Conservation (phyloP, 2,113 vertebrate species). For the Fukomys damarensis region DNA sequence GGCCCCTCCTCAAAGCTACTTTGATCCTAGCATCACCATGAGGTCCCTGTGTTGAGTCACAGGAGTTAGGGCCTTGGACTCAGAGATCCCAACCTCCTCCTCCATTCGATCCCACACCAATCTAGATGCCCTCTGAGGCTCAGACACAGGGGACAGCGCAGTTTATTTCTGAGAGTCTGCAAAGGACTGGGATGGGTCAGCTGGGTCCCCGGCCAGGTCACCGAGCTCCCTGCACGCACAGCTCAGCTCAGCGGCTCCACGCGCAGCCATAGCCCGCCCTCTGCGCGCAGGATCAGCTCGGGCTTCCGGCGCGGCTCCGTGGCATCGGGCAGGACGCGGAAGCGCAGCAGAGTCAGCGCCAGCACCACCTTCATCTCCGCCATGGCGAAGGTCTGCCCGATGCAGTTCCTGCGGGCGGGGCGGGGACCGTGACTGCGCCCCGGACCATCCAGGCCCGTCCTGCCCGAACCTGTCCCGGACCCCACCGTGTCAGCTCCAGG, state of each 20-base stretch:
- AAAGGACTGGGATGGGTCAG: background rate
- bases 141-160: background rate
- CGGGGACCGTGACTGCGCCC: background rate
- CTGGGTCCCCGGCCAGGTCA: background rate
- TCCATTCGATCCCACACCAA: background rate
- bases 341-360: constrained; percentile 88
- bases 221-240: constrained; percentile 82
- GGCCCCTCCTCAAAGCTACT: background rate
- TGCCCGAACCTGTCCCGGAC: background rate
- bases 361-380: constrained; percentile 89
- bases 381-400: constrained; percentile 94
- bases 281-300: background rate
- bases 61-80: background rate
- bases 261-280: background rate
- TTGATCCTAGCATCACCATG: background rate
- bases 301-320: background rate
- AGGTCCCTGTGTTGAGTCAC: too few relatives aligned
- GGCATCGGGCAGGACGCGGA: constrained; percentile 82
- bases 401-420: constrained; percentile 89
- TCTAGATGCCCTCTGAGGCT: background rate
- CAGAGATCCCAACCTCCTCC: background rate
- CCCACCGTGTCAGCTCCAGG: too few relatives aligned
- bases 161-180: constrained; percentile 57
- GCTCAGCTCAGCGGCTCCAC: constrained; percentile 55
- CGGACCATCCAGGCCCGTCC: too few relatives aligned